Evolutionary conservation across 1,140 invertebrate genomes (phyloP), one percentile per base, ranked within the genome.

Genomic region (Papilio xuthus): DNA sequence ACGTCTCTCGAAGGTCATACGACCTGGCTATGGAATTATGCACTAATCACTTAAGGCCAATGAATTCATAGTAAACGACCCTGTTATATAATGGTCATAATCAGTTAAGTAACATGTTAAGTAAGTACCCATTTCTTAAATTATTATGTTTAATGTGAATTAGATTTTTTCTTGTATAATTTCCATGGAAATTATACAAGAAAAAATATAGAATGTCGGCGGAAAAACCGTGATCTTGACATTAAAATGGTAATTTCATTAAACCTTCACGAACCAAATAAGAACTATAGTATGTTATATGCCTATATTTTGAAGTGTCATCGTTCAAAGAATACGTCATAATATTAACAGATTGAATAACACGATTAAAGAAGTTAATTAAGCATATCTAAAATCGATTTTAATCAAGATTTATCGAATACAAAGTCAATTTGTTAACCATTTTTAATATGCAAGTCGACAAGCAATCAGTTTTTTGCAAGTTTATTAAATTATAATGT

Each of bases 151-250:
- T 37, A 37, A 32, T 3, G 32, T 37, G 2, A 37, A 37, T 37
- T 37, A 6, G 0, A 37, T 37, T 1, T n/a, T n/a, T n/a, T n/a
- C n/a, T n/a, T n/a, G n/a, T n/a, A 37, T 37, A 37, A 37, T 37
- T 18, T 60, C 13, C 13, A 60, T 60, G 20, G 20, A 60, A 28
- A 23, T 26, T 26, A 26, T 0, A 26, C 18, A 13, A 26, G 23
- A 60, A 10, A 10, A 2, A 67, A 13, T 13, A 28, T 0, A 18
- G 1, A 28, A 67, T 26, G 15, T 32, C 60, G 13, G 12, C 13
- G 60, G 60, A 28, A 28, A 67, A 28, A 28, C 60, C 60, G 26
- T 28, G 60, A 28, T 67, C 60, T 67, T 67, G 60, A 67, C 12
- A 23, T 10, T 67, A 28, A 67, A 28, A 67, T 4, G 12, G 26